Evolutionary conservation across 2,888 invertebrate species (phyloP), one percentile per base, ranked within the genome.

Genomic region (Polymixis flavicincta): DNA sequence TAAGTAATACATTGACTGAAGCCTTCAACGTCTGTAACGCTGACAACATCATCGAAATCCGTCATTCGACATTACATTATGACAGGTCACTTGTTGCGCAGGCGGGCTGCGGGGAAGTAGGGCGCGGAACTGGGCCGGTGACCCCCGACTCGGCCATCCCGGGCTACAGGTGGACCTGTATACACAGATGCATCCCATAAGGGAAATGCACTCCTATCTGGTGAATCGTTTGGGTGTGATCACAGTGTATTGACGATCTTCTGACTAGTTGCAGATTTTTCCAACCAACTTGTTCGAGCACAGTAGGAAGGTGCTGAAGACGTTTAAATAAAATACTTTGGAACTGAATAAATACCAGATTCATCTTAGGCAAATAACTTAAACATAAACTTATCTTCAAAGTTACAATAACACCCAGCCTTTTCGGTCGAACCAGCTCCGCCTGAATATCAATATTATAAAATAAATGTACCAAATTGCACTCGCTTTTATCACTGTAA

Each of bases 71-170:
- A 85, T 84, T 84, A 88, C 74, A 87, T 84, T 85, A 85, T 74
- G 71, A 74, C n/a, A 75, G 60, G 59, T 88, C 85, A 94, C 94
- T 92, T 93, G 94, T 94, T 94, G 94, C 93, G 83, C 88, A 69
- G 64, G 65, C 76, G 61, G 77, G 59, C 22, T 72, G 45, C 32
- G 48, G 84, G 63, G 84, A 92, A 92, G 76, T 93, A 90, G 93
- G 93, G 73, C 93, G 86, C 88, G 87, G 71, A 92, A 92, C 76
- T 91, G 89, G 92, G 94, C 88, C 93, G 88, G 76, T 88, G 92
- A 92, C 92, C 92, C 84, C 85, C 79, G 83, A 89, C 89, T 85
- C 84, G 87, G 84, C 87, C 88, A 83, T 84, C 81, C 87, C 84
- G 79, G 87, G 87, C 85, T 84, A 87, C 82, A 87, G 88, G 85